phyloP scores from a whole-genome alignment of 2,797 vertebrate genomes.

The Sebastes taczanowskii region DNA sequence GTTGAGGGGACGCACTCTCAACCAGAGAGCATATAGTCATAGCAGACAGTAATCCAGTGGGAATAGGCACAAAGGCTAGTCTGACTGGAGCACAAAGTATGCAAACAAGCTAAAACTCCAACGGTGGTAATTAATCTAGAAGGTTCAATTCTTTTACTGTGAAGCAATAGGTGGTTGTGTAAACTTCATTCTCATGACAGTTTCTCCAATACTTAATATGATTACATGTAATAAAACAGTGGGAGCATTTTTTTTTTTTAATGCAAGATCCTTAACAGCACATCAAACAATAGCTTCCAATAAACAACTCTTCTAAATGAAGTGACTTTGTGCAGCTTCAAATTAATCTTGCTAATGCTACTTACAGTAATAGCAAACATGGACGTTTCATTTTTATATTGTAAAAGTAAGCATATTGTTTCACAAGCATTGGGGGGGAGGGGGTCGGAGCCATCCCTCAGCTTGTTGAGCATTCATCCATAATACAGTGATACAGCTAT shows the following conservation, averaged over 20 bases:
- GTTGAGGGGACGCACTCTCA: background rate
- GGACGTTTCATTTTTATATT: background rate
- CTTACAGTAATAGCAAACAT: background rate
- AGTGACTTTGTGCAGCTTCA: constrained; percentile 7
- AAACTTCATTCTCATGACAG: background rate
- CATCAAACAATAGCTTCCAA: constrained; percentile 5
- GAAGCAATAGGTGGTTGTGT: background rate
- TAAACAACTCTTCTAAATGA: background rate
- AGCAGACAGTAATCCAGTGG: background rate
- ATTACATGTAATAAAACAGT: constrained; percentile 12
- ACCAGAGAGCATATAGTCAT: background rate
- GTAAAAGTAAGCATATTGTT: constrained; percentile 12
- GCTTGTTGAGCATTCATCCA: background rate
- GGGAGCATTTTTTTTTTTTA: background rate
- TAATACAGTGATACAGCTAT: background rate
- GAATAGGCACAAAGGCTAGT: background rate
- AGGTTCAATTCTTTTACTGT: background rate
- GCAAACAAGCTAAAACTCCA: background rate
- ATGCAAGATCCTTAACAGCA: constrained; percentile 1
- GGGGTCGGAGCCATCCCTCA: background rate
- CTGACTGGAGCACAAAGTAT: background rate
- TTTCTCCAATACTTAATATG: background rate
- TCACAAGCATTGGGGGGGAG: background rate
- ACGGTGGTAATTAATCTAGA: background rate
- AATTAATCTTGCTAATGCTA: constrained; percentile 29